Base-by-base conservation (phyloP, 1,140 invertebrate genomes). In the Drosophila hydei region DNA sequence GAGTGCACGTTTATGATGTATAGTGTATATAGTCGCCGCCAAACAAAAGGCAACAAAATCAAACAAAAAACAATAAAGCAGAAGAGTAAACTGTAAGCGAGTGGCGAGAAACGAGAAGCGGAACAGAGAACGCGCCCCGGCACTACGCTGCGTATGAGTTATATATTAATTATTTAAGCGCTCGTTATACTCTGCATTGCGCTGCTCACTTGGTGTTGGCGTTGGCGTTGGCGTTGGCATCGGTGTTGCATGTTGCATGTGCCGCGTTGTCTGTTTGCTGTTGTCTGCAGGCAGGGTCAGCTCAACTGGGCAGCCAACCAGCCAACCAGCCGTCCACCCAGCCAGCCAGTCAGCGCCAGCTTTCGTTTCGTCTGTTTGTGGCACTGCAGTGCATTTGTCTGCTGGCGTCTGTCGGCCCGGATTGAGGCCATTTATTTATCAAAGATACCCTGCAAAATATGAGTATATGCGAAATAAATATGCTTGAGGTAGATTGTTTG, bases 131-230 rank as follows among this genome's bases (percentile, higher is more conserved):
- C 42, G 7, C 42, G 21, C 5, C 8, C 45, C 12, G 45, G 23
- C 14, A 27, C 19, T 19, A 68, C 67, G 18, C 65, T 75, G 72
- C 59, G 60, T 72, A 68, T 72, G 72, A 88, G 83, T 73, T 81
- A 88, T 88, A 88, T 88, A 88, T 88, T 88, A 83, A 88, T 88
- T 88, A 88, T 88, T 88, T 79, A 88, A 88, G 78, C 72, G 62
- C 83, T 88, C 83, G 83, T 88, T 88, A 88, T 79, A 60, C 56
- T 75, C 75, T 64, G 58, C 55, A 70, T 56, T 77, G 72, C 74
- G 72, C 47, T 75, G 79, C 60, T 77, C 79, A 83, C 80, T 84
- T 84, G 70, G 58, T 50, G 55, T 54, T 72, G 54, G 36, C 38
- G 54, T 38, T 69, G 36, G 9, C 19, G 43, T 54, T 18, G 36